Percentiles rank a stretch among this genome's conserved stretches.
These are phyloP conservation scores for Bombycilla garrulus DNA, from an alignment of 2,113 vertebrate genomes.

Conservation along the genomic window DNA sequence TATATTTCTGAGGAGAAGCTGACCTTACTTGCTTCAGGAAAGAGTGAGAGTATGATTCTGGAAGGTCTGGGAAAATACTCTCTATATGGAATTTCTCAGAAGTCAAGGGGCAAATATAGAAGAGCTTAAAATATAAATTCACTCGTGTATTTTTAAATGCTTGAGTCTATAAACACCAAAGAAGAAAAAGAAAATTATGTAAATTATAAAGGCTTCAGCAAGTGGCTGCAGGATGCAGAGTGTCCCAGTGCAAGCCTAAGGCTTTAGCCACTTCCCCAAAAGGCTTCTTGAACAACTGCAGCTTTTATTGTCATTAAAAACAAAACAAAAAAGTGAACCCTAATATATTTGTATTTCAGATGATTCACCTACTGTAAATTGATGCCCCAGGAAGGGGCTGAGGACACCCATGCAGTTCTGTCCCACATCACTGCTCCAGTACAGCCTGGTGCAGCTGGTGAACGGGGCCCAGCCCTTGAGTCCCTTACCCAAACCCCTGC, in stretches of 20 bases:
- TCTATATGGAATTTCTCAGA: background rate
- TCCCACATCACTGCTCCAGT: background rate
- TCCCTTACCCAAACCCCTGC: background rate
- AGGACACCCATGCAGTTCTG: background rate
- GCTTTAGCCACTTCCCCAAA: background rate
- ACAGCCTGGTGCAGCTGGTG: background rate
- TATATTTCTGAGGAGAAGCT: background rate
- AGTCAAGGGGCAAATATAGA: background rate
- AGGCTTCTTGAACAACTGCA: background rate
- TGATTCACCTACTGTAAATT: background rate
- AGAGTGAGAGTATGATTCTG: background rate
- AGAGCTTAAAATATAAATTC: background rate
- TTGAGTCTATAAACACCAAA: background rate
- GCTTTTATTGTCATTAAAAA: background rate
- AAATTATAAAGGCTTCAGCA: background rate
- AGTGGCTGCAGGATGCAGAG: background rate
- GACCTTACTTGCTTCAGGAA: background rate
- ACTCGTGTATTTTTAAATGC: background rate
- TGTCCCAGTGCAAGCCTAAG: background rate
- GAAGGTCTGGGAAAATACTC: background rate
- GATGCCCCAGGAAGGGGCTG: background rate
- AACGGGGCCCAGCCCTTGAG: background rate
- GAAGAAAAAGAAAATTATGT: background rate
- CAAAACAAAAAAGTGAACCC: accelerated
- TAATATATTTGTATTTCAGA: background rate